These are phyloP conservation scores for Amphipoea lucens DNA, from an alignment of 2,888 invertebrate species.

Conservation along the genomic window DNA sequence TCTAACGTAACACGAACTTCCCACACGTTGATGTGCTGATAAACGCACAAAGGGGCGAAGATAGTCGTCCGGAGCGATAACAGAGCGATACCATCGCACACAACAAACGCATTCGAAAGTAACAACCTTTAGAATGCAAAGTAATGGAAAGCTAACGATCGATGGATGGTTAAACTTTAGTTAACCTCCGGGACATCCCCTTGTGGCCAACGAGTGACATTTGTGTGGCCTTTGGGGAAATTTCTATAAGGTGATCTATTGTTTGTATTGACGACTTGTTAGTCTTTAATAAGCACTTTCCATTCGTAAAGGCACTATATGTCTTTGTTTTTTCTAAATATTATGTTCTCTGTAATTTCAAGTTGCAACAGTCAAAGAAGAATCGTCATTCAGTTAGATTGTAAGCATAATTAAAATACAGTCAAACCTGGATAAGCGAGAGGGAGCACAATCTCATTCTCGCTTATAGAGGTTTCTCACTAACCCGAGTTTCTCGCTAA, in stretches of 20 bases:
- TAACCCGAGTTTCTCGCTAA: no score
- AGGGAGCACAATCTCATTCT: no score
- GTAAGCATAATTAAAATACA: background rate
- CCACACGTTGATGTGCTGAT: conserved; percentile 75
- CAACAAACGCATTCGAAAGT: conserved; percentile 82
- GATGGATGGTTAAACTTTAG: conserved; percentile 70
- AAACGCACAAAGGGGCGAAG: conserved; percentile 81
- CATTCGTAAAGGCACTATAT: background rate
- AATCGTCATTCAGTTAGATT: background rate
- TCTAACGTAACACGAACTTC: conserved; percentile 72
- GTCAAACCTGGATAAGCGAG: no score
- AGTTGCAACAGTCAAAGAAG: background rate
- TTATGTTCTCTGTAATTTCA: background rate
- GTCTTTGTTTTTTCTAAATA: background rate
- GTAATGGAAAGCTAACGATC: conserved; percentile 78
- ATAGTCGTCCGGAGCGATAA: conserved; percentile 77
- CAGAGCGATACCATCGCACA: conserved; percentile 76
- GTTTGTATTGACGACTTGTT: conserved; percentile 62
- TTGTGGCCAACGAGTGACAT: conserved; percentile 59
- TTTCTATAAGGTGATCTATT: conserved; percentile 65
- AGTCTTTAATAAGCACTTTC: conserved; percentile 50
- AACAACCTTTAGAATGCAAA: conserved; percentile 79
- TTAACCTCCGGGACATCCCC: conserved; percentile 69
- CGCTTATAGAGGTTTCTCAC: no score
- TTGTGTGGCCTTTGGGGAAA: conserved; percentile 60